Conservation (phyloP, 2,113 vertebrate species). For the Actenoides lindsayi region DNA sequence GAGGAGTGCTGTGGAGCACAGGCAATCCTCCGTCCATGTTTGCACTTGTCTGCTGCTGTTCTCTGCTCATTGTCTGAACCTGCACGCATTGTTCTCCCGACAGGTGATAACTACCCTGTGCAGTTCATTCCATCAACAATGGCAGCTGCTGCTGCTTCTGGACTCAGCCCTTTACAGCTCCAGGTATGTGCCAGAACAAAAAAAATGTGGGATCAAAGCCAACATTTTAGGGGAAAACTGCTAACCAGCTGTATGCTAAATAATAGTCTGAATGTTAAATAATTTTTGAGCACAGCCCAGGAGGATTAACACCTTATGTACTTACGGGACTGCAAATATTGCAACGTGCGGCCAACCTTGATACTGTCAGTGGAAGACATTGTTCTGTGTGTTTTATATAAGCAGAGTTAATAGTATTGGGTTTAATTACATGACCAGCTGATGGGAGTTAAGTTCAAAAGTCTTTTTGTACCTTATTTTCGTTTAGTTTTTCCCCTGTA, state of each 20-base stretch:
- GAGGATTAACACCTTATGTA: constrained; percentile 91
- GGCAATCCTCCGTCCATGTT: constrained; percentile 83
- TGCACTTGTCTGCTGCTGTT: constrained; percentile 88
- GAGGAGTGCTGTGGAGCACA: constrained; percentile 77
- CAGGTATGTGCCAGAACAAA: constrained; percentile 96
- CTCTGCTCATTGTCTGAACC: constrained; percentile 97
- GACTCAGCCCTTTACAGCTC: constrained; percentile 99
- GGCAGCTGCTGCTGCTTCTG: constrained; percentile 99
- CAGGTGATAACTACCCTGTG: constrained; percentile 99
- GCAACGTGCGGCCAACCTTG: constrained; percentile 41
- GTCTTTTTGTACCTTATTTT: constrained; percentile 10
- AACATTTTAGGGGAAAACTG: constrained; percentile 85
- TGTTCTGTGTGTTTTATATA: constrained; percentile 11
- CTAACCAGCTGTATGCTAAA: constrained; percentile 96
- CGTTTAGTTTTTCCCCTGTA: not conserved
- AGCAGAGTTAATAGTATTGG: constrained; percentile 12
- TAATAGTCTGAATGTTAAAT: constrained; percentile 91
- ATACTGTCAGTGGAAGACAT: constrained; percentile 44
- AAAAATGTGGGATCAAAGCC: constrained; percentile 85
- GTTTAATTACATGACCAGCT: not conserved
- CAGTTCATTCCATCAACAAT: constrained; percentile 99
- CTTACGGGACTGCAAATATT: constrained; percentile 76
- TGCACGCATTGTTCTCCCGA: constrained; percentile 94
- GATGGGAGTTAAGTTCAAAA: constrained; percentile 10
- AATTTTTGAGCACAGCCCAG: constrained; percentile 84